Conservation (phyloP, 1,140 invertebrate species). For the Hypothenemus hampei region DNA sequence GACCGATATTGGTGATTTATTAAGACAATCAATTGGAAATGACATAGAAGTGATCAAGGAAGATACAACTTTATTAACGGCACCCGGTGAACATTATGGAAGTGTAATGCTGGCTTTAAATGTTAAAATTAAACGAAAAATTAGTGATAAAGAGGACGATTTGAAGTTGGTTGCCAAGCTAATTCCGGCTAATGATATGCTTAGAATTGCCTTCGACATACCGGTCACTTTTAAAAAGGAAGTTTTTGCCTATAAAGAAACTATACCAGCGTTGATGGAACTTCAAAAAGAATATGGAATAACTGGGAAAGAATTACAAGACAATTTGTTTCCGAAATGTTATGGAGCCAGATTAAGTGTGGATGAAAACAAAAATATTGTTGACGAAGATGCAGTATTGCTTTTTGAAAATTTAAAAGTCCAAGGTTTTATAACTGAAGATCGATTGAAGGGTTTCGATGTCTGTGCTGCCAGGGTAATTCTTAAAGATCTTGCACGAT, state of each 20-base stretch:
- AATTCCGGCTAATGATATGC: conserved; percentile 52
- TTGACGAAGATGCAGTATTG: conserved; percentile 54
- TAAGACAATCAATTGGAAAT: conserved; percentile 31
- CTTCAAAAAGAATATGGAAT: conserved; percentile 50
- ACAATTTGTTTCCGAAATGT: conserved; percentile 49
- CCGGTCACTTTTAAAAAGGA: conserved; percentile 56
- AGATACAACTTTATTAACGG: conserved; percentile 35
- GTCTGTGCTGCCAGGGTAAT: conserved; percentile 48
- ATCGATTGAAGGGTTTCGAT: conserved; percentile 50
- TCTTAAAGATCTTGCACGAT: conserved; percentile 50
- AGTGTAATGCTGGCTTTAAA: conserved; percentile 40
- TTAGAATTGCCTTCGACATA: conserved; percentile 53
- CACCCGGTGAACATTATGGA: conserved; percentile 43
- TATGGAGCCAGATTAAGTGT: conserved; percentile 52
- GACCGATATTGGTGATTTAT: conserved; percentile 32
- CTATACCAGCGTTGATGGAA: conserved; percentile 49
- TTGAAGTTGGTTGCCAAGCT: conserved; percentile 54
- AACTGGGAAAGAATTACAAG: conserved; percentile 42
- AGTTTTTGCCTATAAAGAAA: conserved; percentile 50
- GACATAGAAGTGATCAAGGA: conserved; percentile 36
- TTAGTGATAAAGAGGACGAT: conserved; percentile 35
- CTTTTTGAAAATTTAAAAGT: conserved; percentile 55
- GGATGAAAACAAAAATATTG: conserved; percentile 39
- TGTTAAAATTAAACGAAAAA: conserved; percentile 32
- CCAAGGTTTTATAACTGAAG: conserved; percentile 47